These are phyloP conservation scores for Bicyclus anynana DNA, from an alignment of 1,140 invertebrate genomes.

Conservation along the genomic window DNA sequence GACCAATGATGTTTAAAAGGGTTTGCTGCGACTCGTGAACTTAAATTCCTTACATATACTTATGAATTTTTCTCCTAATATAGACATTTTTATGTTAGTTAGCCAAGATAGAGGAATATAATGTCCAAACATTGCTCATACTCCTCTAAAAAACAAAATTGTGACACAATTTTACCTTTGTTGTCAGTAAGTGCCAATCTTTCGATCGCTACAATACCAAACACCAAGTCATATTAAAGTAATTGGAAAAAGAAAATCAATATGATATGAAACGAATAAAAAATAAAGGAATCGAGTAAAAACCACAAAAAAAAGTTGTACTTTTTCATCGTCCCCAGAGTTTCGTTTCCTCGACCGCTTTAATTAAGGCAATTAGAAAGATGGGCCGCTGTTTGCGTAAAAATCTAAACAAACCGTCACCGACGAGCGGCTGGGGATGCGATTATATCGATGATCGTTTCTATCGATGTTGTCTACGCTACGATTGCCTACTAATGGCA, in stretches of 20 bases:
- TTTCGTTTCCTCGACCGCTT: conserved; percentile 43
- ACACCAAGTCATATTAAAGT: not conserved
- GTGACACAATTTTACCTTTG: too few relatives aligned
- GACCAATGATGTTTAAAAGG: too few relatives aligned
- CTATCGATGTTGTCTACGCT: conserved; percentile 3
- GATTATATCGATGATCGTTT: conserved; percentile 8
- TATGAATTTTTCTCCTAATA: too few relatives aligned
- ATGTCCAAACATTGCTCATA: too few relatives aligned
- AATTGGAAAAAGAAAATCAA: conserved; percentile 2
- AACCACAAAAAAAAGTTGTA: conserved; percentile 11
- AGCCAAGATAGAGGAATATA: too few relatives aligned
- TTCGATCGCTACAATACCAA: not conserved
- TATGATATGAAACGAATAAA: conserved; percentile 3
- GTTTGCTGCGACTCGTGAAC: too few relatives aligned
- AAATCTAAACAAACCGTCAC: conserved; percentile 63
- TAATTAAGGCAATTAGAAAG: conserved; percentile 72
- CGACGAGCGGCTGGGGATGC: conserved; percentile 34
- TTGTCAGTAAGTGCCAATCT: too few relatives aligned
- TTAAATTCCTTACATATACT: too few relatives aligned
- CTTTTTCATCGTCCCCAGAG: conserved; percentile 15
- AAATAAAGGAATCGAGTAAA: conserved; percentile 6
- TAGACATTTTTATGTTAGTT: too few relatives aligned
- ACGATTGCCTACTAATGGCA: too few relatives aligned
- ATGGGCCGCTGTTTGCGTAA: conserved; percentile 66
- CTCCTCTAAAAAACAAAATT: too few relatives aligned